Percentiles rank a stretch among this genome's conserved stretches.
phyloP scores from a whole-genome alignment of 2,888 invertebrate genomes.

The Neoitamus cyanurus region DNA sequence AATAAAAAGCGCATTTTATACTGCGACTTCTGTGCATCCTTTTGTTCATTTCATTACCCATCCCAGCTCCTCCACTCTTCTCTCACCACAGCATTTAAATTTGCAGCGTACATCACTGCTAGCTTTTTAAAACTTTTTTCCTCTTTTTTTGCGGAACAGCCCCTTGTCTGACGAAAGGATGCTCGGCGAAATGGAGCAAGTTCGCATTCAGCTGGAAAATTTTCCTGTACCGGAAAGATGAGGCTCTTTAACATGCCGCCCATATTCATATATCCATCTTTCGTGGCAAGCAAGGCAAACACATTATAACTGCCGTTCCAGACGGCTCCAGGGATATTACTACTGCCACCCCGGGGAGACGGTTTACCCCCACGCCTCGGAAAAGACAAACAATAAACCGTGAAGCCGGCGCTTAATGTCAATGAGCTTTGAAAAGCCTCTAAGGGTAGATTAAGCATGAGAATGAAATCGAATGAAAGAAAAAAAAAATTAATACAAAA shows the following conservation, averaged over 20 bases:
- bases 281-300: neutral
- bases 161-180: neutral
- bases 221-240: neutral
- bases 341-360: neutral
- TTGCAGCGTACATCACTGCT: neutral
- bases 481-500: neutral
- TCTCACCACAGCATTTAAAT: neutral
- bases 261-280: neutral
- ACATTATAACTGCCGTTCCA: neutral
- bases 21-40: neutral
- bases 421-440: conserved; percentile 30
- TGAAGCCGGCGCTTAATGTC: conserved; percentile 13
- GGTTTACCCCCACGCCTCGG: neutral
- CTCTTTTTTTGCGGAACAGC: neutral
- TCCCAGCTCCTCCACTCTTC: neutral
- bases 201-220: neutral
- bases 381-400: neutral
- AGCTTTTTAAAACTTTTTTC: neutral
- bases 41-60: neutral
- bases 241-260: neutral
- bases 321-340: neutral
- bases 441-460: conserved; percentile 10
- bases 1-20: neutral
- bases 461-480: conserved; percentile 6
- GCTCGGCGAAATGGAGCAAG: neutral